Base-by-base conservation (phyloP, 2,113 vertebrate species). In the Globicephala melas region DNA sequence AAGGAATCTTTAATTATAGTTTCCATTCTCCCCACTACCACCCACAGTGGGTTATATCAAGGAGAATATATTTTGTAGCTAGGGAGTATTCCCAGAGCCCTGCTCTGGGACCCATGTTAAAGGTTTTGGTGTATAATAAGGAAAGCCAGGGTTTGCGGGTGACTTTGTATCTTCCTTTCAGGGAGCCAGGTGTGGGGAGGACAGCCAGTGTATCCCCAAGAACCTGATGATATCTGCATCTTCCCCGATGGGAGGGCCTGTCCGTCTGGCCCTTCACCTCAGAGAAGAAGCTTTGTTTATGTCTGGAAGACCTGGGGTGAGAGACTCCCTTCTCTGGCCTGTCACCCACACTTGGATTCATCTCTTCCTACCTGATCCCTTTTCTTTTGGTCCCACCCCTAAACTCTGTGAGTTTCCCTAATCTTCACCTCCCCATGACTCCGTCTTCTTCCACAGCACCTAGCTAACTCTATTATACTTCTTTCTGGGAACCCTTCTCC, bases 281-380 rank as follows among this genome's bases (percentile, higher is more conserved):
- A 85, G 84, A 99, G 98, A 2, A 99, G 99, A 36, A 98, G 88
- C 67, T 99, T 99, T 44, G 99, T 99, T 96, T 99, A 99, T 74
- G 99, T 99, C 91, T 99, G 99, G 99, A 99, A 99, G 98, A 99
- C 99, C 1, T 99, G 98, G 99, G 99, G 99, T 99, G 98, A 99
- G 98, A 3, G 5, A 60, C 31, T 41, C 7, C 1, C 3, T 89
- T 63, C 50, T 77, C 36, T 89, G 65, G 20, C 47, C 60, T 89
- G 11, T 93, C 67, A 70, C 18, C 73, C 11, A 47, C 17, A 73
- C 25, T 96, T 88, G 26, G 31, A 79, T 79, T 95, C 65, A 77
- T 79, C 15, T 91, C 33, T 67, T 96, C n/a, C 28, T 71, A 53
- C 23, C 53, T 79, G 25, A 47, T 79, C 50, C 1, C 33, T 33